A percentile compares a stretch with the other conserved stretches of the same genome.
Evolutionary conservation across 2,888 invertebrate genomes (phyloP).

Genomic region (Eumerus sabulonum): DNA sequence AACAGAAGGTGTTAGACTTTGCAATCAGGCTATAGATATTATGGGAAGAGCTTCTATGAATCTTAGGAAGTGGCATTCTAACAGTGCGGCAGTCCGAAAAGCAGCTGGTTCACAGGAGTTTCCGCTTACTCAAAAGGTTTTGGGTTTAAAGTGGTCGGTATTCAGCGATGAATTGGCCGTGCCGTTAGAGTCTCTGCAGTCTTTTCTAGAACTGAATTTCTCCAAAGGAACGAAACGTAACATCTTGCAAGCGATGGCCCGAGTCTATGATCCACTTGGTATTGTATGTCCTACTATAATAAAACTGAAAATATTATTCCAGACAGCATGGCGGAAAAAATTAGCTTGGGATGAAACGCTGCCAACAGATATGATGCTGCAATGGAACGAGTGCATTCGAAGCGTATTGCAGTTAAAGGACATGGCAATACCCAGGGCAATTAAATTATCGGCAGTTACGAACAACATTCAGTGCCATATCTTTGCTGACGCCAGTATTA

Average conservation of each 20-base stretch:
- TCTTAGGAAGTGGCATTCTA: constrained; percentile 29
- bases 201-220: background rate
- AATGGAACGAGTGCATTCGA: constrained; percentile 16
- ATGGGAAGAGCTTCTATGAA: constrained; percentile 24
- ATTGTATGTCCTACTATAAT: constrained; percentile 5
- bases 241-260: background rate
- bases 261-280: constrained; percentile 14
- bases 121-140: constrained; percentile 29
- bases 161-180: constrained; percentile 13
- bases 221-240: constrained; percentile 21
- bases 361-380: constrained; percentile 8
- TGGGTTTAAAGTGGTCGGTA: constrained; percentile 19
- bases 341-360: constrained; percentile 20
- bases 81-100: constrained; percentile 8
- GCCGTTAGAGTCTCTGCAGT: constrained; percentile 1
- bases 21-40: too few relatives aligned
- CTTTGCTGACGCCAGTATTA: constrained; percentile 43
- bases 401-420: too few relatives aligned
- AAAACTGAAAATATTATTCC: constrained; percentile 22
- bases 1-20: too few relatives aligned
- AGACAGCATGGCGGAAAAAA: constrained; percentile 16
- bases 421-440: too few relatives aligned
- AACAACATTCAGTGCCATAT: constrained; percentile 33
- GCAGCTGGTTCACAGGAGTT: too few relatives aligned
- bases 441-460: constrained; percentile 4